These are phyloP conservation scores for Rhinopomastus cyanomelas DNA, from an alignment of 2,113 vertebrate species.

Conservation along the genomic window DNA sequence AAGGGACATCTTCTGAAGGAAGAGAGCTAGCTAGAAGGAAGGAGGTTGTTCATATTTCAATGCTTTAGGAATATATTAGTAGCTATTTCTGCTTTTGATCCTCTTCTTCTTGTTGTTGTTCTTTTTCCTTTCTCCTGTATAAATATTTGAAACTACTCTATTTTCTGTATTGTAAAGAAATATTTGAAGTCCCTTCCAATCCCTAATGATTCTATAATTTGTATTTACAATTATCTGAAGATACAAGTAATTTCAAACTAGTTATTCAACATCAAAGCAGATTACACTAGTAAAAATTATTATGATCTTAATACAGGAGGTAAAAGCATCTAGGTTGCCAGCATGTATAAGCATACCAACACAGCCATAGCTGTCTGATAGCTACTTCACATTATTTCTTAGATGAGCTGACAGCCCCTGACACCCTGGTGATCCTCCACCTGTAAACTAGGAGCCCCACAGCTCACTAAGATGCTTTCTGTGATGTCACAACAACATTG, in stretches of 20 bases:
- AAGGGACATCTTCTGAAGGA: not conserved
- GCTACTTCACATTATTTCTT: not conserved
- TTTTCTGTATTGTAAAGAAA: not conserved
- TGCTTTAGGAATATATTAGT: not conserved
- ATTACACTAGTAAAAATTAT: accelerated
- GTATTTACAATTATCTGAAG: not conserved
- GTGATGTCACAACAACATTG: not conserved
- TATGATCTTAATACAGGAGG: not conserved
- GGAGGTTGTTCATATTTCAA: not conserved
- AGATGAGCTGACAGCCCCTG: not conserved
- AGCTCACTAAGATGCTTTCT: not conserved
- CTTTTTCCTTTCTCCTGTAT: not conserved
- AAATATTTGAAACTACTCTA: not conserved
- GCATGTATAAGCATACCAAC: accelerated
- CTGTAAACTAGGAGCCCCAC: not conserved
- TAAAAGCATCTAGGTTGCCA: not conserved
- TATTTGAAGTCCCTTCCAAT: no score
- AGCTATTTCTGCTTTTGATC: not conserved
- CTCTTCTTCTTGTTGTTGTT: not conserved
- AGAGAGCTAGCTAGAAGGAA: not conserved
- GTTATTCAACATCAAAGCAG: not conserved
- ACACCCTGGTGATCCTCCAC: not conserved
- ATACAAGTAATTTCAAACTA: not conserved
- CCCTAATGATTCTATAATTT: no score
- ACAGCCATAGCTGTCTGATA: not conserved